phyloP scores from a whole-genome alignment of 2,797 vertebrate genomes.

The Vespertilio murinus region DNA sequence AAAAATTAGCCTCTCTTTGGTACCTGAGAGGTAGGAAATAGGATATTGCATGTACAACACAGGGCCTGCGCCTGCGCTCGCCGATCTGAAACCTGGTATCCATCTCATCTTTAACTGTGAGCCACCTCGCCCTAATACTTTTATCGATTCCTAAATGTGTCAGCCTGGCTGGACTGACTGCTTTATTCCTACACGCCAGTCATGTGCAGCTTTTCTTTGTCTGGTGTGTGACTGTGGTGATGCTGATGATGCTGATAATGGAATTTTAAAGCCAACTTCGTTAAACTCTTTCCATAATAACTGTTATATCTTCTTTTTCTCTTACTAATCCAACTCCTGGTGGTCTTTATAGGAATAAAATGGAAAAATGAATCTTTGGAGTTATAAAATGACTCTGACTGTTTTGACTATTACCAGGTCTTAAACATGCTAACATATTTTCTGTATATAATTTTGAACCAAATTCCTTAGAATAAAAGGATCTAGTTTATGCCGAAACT shows the following conservation, averaged over 20 bases:
- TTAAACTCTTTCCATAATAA: background rate
- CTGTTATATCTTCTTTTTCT: background rate
- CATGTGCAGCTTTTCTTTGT: background rate
- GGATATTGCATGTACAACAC: background rate
- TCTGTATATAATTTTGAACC: background rate
- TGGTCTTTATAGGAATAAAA: background rate
- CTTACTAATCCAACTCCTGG: background rate
- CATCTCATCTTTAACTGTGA: background rate
- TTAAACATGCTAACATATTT: background rate
- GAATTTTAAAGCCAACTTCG: background rate
- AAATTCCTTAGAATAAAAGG: background rate
- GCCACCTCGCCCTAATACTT: background rate
- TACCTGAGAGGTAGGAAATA: background rate
- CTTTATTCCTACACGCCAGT: background rate
- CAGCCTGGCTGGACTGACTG: background rate
- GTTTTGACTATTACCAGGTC: background rate
- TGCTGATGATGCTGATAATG: background rate
- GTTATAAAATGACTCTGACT: background rate
- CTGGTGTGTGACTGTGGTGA: background rate
- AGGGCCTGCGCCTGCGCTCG: background rate
- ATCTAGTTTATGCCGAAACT: too few relatives aligned
- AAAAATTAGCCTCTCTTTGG: conserved; percentile 8
- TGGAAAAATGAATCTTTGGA: background rate
- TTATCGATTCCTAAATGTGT: background rate
- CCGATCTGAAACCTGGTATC: background rate